Base-by-base conservation (phyloP, 1,140 invertebrate genomes). In the Drosophila persimilis region DNA sequence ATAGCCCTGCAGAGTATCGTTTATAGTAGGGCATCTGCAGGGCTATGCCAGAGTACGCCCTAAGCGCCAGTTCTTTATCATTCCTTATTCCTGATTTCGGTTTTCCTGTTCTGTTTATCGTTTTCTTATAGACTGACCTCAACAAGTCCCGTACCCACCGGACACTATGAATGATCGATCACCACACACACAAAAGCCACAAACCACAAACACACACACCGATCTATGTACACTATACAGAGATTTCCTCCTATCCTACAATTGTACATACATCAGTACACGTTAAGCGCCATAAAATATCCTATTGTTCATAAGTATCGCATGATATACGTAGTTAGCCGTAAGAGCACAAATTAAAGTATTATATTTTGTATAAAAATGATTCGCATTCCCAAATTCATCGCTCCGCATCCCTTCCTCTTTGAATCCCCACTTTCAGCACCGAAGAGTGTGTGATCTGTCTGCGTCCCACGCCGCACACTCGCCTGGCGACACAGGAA, bases 371-470 rank as follows among this genome's bases (percentile, higher is more conserved):
- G 39, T 69, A 70, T 50, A 57, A 52, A 55, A 35, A 55, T 44
- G 29, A 31, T 13, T 48, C 15, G 1, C 13, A 56, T 13, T 39
- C 35, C 11, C 35, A 56, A 53, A 44, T 15, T 1, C 41, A 43
- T 47, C 54, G 9, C 52, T 45, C 31, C 15, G 7, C n/a, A 26
- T 35, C 5, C 24, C 22, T 41, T 24, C 26, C 1, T 44, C 8
- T 60, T 43, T n/a, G 6, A 15, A 50, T 51, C 43, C 54, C 53
- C 50, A 71, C 65, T 85, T 89, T 22, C 77, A 90, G 89, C 52
- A 90, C 89, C 52, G 89, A 90, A 69, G 89, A 90, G 60, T 90
- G 86, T 56, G 70, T 90, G 26, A 85, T 90, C 62, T 90, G 79
- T 17, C 41, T 90, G 46, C 63, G 80, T 2, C 85, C 89, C 35